Evolutionary conservation across 2,113 vertebrate species (phyloP).

Genomic region (Ancistrus triradiatus): DNA sequence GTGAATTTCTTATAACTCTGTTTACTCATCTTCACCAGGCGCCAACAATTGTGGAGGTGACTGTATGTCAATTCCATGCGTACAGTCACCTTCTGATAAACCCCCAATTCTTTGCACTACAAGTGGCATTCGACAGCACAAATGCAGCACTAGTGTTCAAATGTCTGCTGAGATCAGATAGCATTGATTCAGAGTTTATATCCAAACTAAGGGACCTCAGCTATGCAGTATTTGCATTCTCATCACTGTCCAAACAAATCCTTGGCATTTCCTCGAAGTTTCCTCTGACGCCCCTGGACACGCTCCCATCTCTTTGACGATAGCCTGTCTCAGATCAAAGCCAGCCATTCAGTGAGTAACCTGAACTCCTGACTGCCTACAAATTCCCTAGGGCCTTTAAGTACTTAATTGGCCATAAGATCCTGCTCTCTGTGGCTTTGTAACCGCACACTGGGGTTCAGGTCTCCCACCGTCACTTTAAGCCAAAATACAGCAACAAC

Average conservation of each 20-base stretch:
- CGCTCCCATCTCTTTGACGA: conserved; percentile 29
- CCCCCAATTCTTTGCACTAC: neutral
- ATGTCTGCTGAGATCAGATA: neutral
- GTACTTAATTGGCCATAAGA: conserved; percentile 61
- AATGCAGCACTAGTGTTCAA: neutral
- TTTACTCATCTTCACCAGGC: too few relatives aligned
- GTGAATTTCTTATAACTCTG: too few relatives aligned
- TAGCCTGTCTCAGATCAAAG: conserved; percentile 62
- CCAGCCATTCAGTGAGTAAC: conserved; percentile 46
- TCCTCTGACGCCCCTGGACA: conserved; percentile 38
- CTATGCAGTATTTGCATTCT: neutral
- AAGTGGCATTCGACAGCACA: neutral
- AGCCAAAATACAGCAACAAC: neutral
- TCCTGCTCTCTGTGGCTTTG: conserved; percentile 49
- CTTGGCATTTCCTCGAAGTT: neutral
- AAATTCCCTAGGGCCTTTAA: conserved; percentile 63
- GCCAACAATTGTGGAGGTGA: too few relatives aligned
- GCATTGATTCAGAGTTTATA: neutral
- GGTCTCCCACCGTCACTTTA: neutral
- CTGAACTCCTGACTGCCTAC: conserved; percentile 62
- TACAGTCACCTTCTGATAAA: too few relatives aligned
- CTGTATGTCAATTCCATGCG: too few relatives aligned
- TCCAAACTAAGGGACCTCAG: neutral
- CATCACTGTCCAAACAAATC: neutral
- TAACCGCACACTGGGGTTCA: conserved; percentile 25